Percentiles rank a stretch among this genome's conserved stretches.
phyloP scores from a whole-genome alignment of 2,113 vertebrate genomes.

The Passer montanus region DNA sequence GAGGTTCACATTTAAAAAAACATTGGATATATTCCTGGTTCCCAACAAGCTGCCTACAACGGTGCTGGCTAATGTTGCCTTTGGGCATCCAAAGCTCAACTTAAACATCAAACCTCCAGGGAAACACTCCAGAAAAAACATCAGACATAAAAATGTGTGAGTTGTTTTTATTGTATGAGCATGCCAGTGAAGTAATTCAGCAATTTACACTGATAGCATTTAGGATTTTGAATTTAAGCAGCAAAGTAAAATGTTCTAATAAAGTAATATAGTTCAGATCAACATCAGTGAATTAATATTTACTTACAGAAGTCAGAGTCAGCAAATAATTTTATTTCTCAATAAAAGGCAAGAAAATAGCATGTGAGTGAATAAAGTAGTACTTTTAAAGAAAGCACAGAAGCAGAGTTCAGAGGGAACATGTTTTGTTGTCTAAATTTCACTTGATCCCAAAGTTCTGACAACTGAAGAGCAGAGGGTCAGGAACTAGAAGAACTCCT shows the following conservation, averaged over 20 bases:
- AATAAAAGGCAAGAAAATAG: not conserved
- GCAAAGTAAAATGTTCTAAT: not conserved
- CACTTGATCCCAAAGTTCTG: not conserved
- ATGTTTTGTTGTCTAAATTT: not conserved
- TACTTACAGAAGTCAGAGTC: not conserved
- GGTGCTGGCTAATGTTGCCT: not conserved
- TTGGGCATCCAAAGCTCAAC: not conserved
- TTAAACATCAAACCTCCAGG: not conserved
- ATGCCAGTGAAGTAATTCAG: not conserved
- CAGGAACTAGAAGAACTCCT: not conserved
- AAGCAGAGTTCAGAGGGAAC: not conserved
- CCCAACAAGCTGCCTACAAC: not conserved
- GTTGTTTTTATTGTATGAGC: not conserved
- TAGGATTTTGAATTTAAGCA: not conserved
- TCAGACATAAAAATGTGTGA: not conserved
- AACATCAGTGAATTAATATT: not conserved
- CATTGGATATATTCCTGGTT: not conserved
- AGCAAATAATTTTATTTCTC: not conserved
- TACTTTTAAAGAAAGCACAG: not conserved
- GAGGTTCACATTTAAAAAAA: not conserved
- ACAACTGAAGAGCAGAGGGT: not conserved
- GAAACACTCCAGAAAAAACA: not conserved
- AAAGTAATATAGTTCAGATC: not conserved
- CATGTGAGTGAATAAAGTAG: rapidly evolving
- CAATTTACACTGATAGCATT: not conserved